A percentile compares a stretch with the other conserved stretches of the same genome.
These are phyloP conservation scores for Pterocles gutturalis DNA, from an alignment of 2,113 vertebrate genomes.

Conservation along the genomic window DNA sequence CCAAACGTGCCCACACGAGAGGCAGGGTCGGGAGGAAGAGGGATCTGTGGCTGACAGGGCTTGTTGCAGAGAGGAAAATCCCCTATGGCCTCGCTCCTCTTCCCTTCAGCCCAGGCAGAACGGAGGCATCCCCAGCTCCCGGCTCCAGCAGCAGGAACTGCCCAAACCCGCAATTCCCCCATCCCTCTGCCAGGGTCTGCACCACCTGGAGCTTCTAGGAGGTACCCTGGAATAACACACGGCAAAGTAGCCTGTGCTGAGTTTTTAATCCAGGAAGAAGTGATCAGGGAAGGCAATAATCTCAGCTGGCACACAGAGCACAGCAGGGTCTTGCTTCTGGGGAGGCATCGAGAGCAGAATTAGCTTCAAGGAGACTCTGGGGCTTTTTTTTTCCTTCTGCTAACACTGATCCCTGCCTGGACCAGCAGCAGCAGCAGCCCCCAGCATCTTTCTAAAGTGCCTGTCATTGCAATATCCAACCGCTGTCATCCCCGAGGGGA, in stretches of 20 bases:
- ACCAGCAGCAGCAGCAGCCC: conserved; percentile 50
- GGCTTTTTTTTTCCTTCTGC: background rate
- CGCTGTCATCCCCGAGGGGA: background rate
- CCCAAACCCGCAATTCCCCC: background rate
- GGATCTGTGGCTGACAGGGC: background rate
- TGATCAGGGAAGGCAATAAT: conserved; percentile 57
- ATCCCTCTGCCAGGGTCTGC: background rate
- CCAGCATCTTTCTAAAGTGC: conserved; percentile 49
- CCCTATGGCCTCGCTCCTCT: accelerated
- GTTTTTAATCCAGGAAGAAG: conserved; percentile 61
- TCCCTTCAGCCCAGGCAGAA: background rate
- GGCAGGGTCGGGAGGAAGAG: background rate
- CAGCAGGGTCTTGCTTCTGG: conserved; percentile 51
- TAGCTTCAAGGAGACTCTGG: conserved; percentile 36
- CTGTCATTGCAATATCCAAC: conserved; percentile 36
- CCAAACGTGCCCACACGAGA: background rate
- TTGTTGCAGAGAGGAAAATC: background rate
- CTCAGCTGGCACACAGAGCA: conserved; percentile 45
- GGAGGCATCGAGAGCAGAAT: conserved; percentile 37
- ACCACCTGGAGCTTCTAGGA: background rate
- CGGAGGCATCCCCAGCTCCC: background rate
- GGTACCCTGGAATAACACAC: background rate
- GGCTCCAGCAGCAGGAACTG: background rate
- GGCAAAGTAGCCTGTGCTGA: conserved; percentile 22
- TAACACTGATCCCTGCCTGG: conserved; percentile 37